These are phyloP conservation scores for Osedax frankpressi DNA, from an alignment of 2,888 invertebrate genomes.

Conservation along the genomic window DNA sequence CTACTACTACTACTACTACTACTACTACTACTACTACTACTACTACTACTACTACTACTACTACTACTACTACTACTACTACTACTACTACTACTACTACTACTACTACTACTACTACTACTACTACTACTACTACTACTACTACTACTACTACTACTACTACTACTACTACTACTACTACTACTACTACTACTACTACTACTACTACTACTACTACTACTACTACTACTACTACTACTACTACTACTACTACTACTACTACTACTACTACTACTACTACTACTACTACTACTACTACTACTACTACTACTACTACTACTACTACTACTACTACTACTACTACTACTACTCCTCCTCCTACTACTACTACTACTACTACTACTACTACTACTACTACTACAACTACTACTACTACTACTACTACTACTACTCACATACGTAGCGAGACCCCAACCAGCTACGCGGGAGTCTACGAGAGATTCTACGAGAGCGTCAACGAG, in stretches of 20 bases:
- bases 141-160: not conserved
- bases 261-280: not conserved
- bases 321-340: not conserved
- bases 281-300: not conserved
- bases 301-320: not conserved
- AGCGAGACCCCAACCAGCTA: no score
- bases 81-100: not conserved
- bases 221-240: not conserved
- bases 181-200: not conserved
- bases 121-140: not conserved
- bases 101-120: not conserved
- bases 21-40: not conserved
- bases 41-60: not conserved
- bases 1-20: not conserved
- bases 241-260: not conserved
- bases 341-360: not conserved
- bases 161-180: not conserved
- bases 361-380: not conserved
- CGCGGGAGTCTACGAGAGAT: no score
- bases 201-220: not conserved
- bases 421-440: no score
- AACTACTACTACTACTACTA: not conserved
- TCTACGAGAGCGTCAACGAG: no score
- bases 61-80: not conserved
- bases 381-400: not conserved